A percentile compares a stretch with the other conserved stretches of the same genome.
Conservation (phyloP, 2,888 invertebrate genomes). For the Coenonympha glycerion region DNA sequence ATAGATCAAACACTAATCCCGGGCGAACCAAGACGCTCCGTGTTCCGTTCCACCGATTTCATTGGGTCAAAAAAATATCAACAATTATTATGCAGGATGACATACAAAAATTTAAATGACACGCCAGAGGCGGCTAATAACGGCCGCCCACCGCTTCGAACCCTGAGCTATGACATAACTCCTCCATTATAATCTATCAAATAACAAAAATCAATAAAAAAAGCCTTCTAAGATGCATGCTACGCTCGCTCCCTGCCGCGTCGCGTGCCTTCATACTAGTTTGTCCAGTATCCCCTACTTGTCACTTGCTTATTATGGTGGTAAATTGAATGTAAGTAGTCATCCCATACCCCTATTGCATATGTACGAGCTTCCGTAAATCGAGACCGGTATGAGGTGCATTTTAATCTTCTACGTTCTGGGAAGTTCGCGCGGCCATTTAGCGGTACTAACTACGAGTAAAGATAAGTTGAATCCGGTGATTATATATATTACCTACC, state of each 20-base stretch:
- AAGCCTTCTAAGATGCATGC: slow-evolving; percentile 29
- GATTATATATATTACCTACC: slow-evolving; percentile 2
- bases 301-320: slow-evolving; percentile 48
- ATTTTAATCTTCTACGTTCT: slow-evolving; percentile 38
- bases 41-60: slow-evolving; percentile 10
- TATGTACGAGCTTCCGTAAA: slow-evolving; percentile 55
- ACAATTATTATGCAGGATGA: slow-evolving; percentile 62
- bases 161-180: slow-evolving; percentile 55
- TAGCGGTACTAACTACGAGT: too few species aligned
- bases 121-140: slow-evolving; percentile 54
- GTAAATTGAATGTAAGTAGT: slow-evolving; percentile 54
- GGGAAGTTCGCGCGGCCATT: slow-evolving; percentile 34
- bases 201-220: slow-evolving; percentile 30
- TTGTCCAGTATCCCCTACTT: slow-evolving; percentile 51
- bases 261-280: slow-evolving; percentile 64
- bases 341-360: slow-evolving; percentile 41
- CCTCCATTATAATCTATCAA: slow-evolving; percentile 67
- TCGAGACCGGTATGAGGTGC: slow-evolving; percentile 39
- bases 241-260: slow-evolving; percentile 58
- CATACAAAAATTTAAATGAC: slow-evolving; percentile 64
- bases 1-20: slow-evolving; percentile 5
- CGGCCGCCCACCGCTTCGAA: slow-evolving; percentile 42
- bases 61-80: slow-evolving; percentile 38
- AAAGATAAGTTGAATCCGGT: slow-evolving; percentile 24
- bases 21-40: not conserved